Evolutionary conservation across 92 coral and sea anemone genomes (phyloP), one percentile per base, ranked within the genome.

Genomic region (Palythoa grandis): DNA sequence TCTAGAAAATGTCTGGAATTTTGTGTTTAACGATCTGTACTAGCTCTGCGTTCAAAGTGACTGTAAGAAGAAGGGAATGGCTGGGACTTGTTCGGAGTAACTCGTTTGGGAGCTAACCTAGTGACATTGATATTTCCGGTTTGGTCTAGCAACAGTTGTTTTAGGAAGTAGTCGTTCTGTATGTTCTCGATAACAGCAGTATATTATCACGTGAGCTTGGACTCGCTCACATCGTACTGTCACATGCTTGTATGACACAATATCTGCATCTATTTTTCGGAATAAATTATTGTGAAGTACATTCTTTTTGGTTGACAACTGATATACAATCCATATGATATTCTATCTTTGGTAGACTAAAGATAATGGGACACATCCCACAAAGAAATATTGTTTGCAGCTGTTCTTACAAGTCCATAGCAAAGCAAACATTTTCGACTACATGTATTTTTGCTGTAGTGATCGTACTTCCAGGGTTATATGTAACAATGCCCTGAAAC

Each of bases 241-340:
- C 24, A 43, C 73, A 35, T 65, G 58, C 61, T 38, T 47, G 74
- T 80, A 66, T 50, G 61, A 20, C 74, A 63, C 85, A 80, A 70
- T 52, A 80, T 47, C 70, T 80, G 60, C 85, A 80, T 66, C 65
- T 80, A 80, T 80, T 80, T 80, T 80, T 80, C 85, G 74, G 85
- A 80, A 80, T 80, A 80, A 80, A 80, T 80, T 80, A 80, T 80
- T 80, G 85, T 80, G 85, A 66, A 66, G 85, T 80, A 80, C 85
- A 80, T 16, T 15, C 74, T 58, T 56, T 23, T 15, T 52, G 22
- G 12, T 43, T 17, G 50, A 43, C 6, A 43, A 43, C 50, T 43
- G 6, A 43, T 43, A 3, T 43, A 5, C 9, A 43, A 43, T 5
- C 50, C 50, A 43, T 40, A 40, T 43, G 9, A 43, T 43, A 43